Evolutionary conservation across 2,888 invertebrate species (phyloP).

Genomic region (Pardosa pseudoannulata): DNA sequence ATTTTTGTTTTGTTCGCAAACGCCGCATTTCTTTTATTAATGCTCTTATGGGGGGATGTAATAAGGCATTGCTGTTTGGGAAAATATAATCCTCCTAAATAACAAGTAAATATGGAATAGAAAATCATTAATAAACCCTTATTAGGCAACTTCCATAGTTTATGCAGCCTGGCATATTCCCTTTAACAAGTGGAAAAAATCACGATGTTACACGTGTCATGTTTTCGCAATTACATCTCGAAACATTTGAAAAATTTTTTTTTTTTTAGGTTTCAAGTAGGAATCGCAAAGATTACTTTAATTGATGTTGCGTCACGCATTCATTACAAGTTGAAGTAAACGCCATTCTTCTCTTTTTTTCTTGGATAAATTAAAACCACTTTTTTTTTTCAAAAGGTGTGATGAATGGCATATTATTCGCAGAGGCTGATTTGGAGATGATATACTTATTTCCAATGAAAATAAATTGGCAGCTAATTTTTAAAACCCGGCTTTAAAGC

Average conservation of each 20-base stretch:
- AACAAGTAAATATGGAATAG: conserved; percentile 69
- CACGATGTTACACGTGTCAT: conserved; percentile 5
- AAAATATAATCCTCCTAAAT: conserved; percentile 57
- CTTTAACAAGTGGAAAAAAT: background rate
- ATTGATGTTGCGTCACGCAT: background rate
- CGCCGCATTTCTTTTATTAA: conserved; percentile 39
- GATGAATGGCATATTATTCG: background rate
- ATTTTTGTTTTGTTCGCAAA: conserved; percentile 30
- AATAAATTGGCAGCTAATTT: no score
- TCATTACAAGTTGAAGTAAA: no score
- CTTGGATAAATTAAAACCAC: no score
- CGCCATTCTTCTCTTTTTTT: no score
- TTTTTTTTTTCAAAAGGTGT: background rate
- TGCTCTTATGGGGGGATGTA: conserved; percentile 20
- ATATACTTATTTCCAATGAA: no score
- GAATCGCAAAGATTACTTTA: background rate
- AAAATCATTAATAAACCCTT: conserved; percentile 64
- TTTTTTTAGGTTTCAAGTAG: background rate
- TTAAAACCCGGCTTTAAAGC: no score
- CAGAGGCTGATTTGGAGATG: background rate
- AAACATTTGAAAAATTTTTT: background rate
- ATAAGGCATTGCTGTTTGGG: conserved; percentile 13
- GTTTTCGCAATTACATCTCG: conserved; percentile 20
- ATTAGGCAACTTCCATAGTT: conserved; percentile 31
- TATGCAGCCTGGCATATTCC: conserved; percentile 1